Evolutionary conservation across 1,140 invertebrate genomes (phyloP), one percentile per base, ranked within the genome.

Genomic region (Stegodyphus dumicola): DNA sequence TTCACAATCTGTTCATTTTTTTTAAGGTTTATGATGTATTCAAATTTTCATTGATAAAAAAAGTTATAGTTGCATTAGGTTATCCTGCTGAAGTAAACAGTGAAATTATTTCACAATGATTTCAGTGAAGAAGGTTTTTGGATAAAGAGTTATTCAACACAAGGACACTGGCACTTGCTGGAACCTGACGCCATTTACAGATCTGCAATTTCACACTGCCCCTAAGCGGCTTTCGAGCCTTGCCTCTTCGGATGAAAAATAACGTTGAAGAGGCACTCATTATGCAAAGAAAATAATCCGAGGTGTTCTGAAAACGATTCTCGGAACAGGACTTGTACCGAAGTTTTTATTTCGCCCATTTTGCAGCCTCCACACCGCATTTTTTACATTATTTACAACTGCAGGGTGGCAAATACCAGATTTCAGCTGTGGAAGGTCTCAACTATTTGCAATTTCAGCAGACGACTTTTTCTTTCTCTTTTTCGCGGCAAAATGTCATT

Each of bases 251-350:
- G 56, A 60, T 60, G 56, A 60, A 60, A 60, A 60, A 60, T 60
- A 15, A 11, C 9, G 9, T 60, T 60, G 9, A 11, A 15, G 4
- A 60, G 56, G 56, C 56, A 15, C 56, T 60, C 56, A 60, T 60
- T 60, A 60, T 60, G 56, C 56, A 60, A 60, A 60, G 56, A 60
- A 60, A 60, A 60, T 60, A 60, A 60, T 60, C 56, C 56, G 56
- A 60, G 9, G 56, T 60, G 56, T 60, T 60, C 9, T 60, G 56
- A 15, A 60, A 60, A 15, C 56, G 56, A 11, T 60, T 60, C 15
- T 60, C 56, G 56, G 9, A 9, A 15, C 9, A 60, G 9, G 15
- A 60, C 56, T 60, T 13, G 5, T 15, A 15, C 56, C 56, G 56
- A 15, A 15, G 56, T 60, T 60, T 60, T 60, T 60, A 2, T 60